Conservation (phyloP, 1,140 invertebrate species). For the Teleogryllus occipitalis region DNA sequence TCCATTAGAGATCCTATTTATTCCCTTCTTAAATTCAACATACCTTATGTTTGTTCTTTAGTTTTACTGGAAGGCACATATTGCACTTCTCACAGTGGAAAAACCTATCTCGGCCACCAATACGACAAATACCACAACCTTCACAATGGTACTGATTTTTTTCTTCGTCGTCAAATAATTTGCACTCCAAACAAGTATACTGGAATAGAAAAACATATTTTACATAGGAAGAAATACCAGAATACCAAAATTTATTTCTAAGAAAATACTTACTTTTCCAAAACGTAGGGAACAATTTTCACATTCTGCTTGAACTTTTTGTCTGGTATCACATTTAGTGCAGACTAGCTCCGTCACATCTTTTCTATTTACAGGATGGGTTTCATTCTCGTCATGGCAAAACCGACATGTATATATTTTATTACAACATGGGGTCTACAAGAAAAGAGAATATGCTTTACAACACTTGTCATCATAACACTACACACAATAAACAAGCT, state of each 20-base stretch:
- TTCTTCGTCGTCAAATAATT: constrained; percentile 82
- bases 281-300: constrained; percentile 64
- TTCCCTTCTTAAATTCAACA: not conserved
- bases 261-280: constrained; percentile 52
- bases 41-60: constrained; percentile 74
- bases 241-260: not conserved
- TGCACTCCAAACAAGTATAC: constrained; percentile 80
- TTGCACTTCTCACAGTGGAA: constrained; percentile 82
- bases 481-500: not conserved
- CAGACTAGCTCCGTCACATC: constrained; percentile 74
- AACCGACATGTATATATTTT: constrained; percentile 81
- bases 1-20: too few species aligned
- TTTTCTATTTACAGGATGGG: constrained; percentile 71
- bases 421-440: constrained; percentile 75
- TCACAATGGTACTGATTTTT: constrained; percentile 84
- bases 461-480: not conserved
- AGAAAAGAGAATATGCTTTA: constrained; percentile 28
- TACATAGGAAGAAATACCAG: not conserved
- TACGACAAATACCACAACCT: constrained; percentile 78
- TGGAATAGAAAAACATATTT: constrained; percentile 34
- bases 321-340: constrained; percentile 66
- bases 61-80: constrained; percentile 71
- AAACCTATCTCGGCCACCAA: constrained; percentile 75
- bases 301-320: constrained; percentile 69
- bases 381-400: constrained; percentile 80